phyloP scores from a whole-genome alignment of 2,797 vertebrate species.

The Otolemur crassicaudatus region DNA sequence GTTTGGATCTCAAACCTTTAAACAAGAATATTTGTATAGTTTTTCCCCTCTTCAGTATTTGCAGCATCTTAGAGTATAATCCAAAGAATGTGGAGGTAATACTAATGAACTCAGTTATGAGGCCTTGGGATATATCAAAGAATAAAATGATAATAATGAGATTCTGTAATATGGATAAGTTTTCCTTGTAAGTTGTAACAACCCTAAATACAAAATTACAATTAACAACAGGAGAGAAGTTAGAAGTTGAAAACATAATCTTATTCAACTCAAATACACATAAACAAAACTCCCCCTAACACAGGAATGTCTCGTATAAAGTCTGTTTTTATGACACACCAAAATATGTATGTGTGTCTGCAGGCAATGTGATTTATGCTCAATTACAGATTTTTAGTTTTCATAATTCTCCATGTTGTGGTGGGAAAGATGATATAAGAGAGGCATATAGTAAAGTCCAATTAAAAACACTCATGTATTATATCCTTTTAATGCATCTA shows the following conservation, averaged over 20 bases:
- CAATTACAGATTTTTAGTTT: not conserved
- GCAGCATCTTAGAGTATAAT: not conserved
- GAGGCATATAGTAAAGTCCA: not conserved
- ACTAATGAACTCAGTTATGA: not conserved
- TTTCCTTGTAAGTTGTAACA: not conserved
- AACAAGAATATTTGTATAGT: slow-evolving; percentile 33
- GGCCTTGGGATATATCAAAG: not conserved
- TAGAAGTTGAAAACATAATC: not conserved
- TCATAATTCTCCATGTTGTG: slow-evolving; percentile 14
- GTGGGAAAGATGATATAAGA: not conserved
- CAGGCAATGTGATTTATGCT: not conserved
- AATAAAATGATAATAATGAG: not conserved
- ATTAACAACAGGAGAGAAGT: not conserved
- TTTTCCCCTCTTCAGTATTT: not conserved
- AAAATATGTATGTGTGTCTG: not conserved
- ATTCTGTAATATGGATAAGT: not conserved
- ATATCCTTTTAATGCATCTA: not conserved
- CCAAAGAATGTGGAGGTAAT: not conserved
- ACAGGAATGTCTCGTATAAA: not conserved
- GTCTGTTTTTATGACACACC: not conserved
- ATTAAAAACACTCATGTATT: not conserved
- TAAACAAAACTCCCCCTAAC: not conserved
- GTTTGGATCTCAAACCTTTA: slow-evolving; percentile 72
- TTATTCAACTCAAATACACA: not conserved
- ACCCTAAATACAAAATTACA: not conserved